Evolutionary conservation across 1,140 invertebrate genomes (phyloP), one percentile per base, ranked within the genome.

Genomic region (Octopus sinensis): DNA sequence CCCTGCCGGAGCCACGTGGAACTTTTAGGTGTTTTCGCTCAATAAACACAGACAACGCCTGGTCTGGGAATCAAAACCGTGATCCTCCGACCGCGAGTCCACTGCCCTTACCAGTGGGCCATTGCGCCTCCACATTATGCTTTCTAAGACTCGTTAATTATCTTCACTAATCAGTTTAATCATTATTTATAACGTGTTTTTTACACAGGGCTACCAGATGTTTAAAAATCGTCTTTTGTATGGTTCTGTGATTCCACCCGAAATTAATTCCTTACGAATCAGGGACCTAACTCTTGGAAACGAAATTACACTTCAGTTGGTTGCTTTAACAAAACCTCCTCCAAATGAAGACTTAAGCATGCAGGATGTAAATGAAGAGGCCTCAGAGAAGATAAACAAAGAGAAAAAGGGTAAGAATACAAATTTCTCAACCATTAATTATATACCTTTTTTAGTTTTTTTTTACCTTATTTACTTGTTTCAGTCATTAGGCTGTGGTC

Each of bases 161-260:
- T 43, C 30, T 43, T 43, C 3, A 3, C 3, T 43, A 43, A 43
- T 43, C 30, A 43, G 30, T 43, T 43, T 43, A 43, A 43, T 43
- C 30, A 43, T 43, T 43, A 43, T 43, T 43, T 43, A 43, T 43
- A 43, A 43, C 3, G 30, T 43, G 30, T 43, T 76, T 62, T 79
- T 17, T 83, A 85, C 82, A 7, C 81, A 91, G 89, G 90, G 91
- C 52, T 91, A 90, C 82, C 89, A 90, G 78, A 87, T 91, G 84
- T 83, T 91, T 84, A 91, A 90, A 82, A 89, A 91, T 86, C 88
- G 89, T 23, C 87, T 88, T 51, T 81, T 90, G 5, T 90, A 91
- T 83, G 90, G 90, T 6, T 87, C 88, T 10, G 87, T 89, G 54
- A 89, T 91, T 62, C 89, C 89, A 1, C 84, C 87, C 6, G 89